phyloP scores from a whole-genome alignment of 2,888 invertebrate genomes.

The Hipparchia semele region DNA sequence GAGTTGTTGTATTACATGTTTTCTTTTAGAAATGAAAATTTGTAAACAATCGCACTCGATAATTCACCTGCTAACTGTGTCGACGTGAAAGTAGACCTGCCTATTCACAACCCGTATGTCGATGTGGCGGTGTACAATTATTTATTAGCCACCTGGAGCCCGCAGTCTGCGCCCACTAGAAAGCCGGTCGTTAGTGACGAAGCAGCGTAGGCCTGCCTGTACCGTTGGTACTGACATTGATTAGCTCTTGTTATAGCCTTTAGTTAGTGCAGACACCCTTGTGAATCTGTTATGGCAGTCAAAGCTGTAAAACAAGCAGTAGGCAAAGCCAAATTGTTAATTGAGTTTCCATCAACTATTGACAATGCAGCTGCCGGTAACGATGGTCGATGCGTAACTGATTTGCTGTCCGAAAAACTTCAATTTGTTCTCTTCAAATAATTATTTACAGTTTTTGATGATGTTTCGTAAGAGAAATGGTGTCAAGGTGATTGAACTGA shows the following conservation, averaged over 20 bases:
- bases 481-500: constrained; percentile 10
- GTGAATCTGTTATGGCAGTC: no score
- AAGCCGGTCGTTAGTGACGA: not conserved
- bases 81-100: not conserved
- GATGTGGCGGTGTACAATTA: not conserved
- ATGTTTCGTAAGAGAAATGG: constrained; percentile 6
- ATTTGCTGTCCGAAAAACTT: not conserved
- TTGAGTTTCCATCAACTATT: not conserved
- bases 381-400: constrained; percentile 1
- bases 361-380: not conserved
- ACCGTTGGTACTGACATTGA: no score
- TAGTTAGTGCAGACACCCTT: no score
- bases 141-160: not conserved
- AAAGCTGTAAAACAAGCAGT: no score
- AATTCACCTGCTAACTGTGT: not conserved
- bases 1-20: not conserved
- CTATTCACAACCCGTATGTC: not conserved
- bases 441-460: not conserved
- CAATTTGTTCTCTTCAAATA: not conserved
- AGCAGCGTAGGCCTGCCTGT: not conserved
- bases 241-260: no score
- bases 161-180: not conserved
- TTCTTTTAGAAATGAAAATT: not conserved
- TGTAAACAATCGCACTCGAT: constrained; percentile 7
- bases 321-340: no score